Evolutionary conservation across 2,797 vertebrate genomes (phyloP).

Genomic region (Esox lucius): DNA sequence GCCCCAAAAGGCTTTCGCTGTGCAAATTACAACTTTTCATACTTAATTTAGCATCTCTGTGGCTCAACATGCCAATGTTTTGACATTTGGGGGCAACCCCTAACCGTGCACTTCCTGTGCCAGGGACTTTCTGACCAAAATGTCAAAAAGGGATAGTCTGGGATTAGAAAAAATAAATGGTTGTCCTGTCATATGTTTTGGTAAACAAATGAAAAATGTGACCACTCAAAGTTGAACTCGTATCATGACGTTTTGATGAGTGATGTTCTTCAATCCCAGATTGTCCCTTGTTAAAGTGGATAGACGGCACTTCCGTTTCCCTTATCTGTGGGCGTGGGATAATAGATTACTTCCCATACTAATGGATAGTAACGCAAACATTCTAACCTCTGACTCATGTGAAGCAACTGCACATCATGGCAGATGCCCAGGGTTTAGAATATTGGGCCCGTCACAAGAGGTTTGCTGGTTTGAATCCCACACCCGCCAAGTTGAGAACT

Average conservation of each 20-base stretch:
- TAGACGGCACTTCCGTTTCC: neutral
- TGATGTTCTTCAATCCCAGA: neutral
- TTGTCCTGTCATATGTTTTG: neutral
- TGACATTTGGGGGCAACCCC: conserved; percentile 8
- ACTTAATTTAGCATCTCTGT: conserved; percentile 11
- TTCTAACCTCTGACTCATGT: too few species aligned
- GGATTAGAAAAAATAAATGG: neutral
- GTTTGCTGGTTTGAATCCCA: too few species aligned
- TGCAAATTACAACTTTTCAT: conserved; percentile 47
- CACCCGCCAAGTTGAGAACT: too few species aligned
- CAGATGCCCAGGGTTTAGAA: too few species aligned
- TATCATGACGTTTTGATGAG: neutral
- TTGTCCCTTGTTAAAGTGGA: neutral
- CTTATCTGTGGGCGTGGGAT: neutral
- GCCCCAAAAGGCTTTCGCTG: conserved; percentile 13
- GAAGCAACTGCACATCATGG: too few species aligned
- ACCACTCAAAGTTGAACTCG: neutral
- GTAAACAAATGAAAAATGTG: neutral
- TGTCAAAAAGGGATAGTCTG: neutral
- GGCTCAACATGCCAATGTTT: conserved; percentile 23
- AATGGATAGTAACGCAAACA: neutral
- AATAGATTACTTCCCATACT: neutral
- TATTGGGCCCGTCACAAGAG: too few species aligned
- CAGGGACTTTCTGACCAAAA: neutral
- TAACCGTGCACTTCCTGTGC: conserved; percentile 7